phyloP scores from a whole-genome alignment of 2,113 vertebrate genomes.

The Canis aureus region DNA sequence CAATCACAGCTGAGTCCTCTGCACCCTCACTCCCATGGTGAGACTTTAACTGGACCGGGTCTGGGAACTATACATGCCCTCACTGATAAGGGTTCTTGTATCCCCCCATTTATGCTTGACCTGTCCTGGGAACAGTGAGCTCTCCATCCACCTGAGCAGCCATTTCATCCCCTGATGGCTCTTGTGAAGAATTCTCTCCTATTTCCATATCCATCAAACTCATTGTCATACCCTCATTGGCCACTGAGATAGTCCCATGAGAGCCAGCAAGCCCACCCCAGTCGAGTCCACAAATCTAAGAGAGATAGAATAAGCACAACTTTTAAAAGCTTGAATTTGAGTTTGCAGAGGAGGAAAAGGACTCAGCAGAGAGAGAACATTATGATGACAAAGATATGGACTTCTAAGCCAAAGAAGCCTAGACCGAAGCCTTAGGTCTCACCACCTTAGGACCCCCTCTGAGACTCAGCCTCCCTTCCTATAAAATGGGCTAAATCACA shows the following conservation, averaged over 20 bases:
- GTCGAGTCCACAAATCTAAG: not conserved
- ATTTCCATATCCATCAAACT: too few species aligned
- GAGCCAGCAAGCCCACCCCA: not conserved
- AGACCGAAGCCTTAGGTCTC: not conserved
- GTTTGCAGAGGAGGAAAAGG: not conserved
- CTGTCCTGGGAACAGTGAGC: not conserved
- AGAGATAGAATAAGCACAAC: not conserved
- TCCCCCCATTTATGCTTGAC: not conserved
- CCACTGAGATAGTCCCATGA: not conserved
- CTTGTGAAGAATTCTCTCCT: not conserved
- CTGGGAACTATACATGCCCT: not conserved
- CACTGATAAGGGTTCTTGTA: not conserved
- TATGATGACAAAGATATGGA: not conserved
- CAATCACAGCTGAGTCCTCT: too few species aligned
- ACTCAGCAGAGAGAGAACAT: not conserved
- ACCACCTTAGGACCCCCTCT: not conserved
- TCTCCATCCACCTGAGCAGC: not conserved
- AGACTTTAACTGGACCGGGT: not conserved
- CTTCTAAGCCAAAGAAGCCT: not conserved
- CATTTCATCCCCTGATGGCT: not conserved
- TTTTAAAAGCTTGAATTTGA: not conserved
- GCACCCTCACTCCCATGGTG: rapidly evolving
- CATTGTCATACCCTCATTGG: not conserved
- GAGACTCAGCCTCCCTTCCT: not conserved
- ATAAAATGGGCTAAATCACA: not conserved